These are phyloP conservation scores for Clistopyga incitator DNA, from an alignment of 2,888 invertebrate genomes.

Conservation along the genomic window DNA sequence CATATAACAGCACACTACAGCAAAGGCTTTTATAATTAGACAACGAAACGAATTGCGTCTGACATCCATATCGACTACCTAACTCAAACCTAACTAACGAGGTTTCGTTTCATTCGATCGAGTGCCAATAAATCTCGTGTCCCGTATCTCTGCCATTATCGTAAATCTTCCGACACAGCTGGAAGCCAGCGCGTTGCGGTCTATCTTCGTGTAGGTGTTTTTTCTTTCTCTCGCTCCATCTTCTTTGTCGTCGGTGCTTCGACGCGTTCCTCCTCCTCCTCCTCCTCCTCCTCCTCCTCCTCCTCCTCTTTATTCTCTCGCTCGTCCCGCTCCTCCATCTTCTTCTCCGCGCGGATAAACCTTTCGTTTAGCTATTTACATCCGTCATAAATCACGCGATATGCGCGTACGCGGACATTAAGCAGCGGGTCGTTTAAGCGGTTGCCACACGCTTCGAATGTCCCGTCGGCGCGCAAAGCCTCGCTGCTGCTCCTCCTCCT, in stretches of 20 bases:
- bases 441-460: constrained; percentile 67
- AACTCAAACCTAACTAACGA: constrained; percentile 82
- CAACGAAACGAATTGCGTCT: constrained; percentile 82
- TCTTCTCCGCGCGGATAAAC: constrained; percentile 72
- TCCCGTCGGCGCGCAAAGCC: constrained; percentile 52
- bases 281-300: constrained; percentile 45
- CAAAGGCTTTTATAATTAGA: constrained; percentile 82
- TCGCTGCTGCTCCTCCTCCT: no score
- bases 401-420: constrained; percentile 70
- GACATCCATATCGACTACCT: constrained; percentile 82
- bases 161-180: constrained; percentile 79
- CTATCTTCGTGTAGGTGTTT: constrained; percentile 60
- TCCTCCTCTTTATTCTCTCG: constrained; percentile 54
- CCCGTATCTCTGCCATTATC: constrained; percentile 81
- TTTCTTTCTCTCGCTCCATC: constrained; percentile 38
- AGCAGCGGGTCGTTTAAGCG: constrained; percentile 68
- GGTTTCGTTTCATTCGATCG: constrained; percentile 80
- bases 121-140: constrained; percentile 79
- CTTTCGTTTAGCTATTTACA: constrained; percentile 79
- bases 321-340: constrained; percentile 40
- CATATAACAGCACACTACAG: constrained; percentile 52
- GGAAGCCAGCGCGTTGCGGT: constrained; percentile 71
- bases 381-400: constrained; percentile 75
- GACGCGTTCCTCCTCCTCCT: constrained; percentile 44
- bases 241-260: constrained; percentile 32